A percentile compares a stretch with the other conserved stretches of the same genome.
Conservation (phyloP, 2,113 vertebrate genomes). For the Anguilla rostrata region DNA sequence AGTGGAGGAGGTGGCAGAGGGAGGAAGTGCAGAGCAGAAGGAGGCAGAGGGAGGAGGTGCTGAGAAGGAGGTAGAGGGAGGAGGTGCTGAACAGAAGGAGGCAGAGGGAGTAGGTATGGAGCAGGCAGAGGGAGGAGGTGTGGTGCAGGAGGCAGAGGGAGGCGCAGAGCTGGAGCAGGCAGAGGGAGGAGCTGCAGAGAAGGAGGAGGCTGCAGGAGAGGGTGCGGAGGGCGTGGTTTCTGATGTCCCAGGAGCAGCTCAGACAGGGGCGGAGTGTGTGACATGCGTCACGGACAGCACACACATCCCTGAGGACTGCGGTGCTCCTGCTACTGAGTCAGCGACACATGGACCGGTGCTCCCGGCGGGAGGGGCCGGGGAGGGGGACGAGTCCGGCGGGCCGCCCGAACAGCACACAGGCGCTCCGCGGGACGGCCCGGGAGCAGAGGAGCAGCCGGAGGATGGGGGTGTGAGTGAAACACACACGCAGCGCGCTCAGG, state of each 20-base stretch:
- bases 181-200: neutral
- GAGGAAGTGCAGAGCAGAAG: neutral
- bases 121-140: too few species aligned
- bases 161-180: accelerated
- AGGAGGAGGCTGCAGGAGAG: neutral
- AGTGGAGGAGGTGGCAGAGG: neutral
- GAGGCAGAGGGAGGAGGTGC: neutral
- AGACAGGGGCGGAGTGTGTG: neutral
- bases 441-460: conserved; percentile 18
- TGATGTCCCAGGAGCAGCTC: neutral
- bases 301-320: conserved; percentile 3
- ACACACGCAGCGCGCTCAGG: conserved; percentile 12
- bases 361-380: neutral
- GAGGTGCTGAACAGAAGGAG: accelerated
- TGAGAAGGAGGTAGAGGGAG: too few species aligned
- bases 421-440: conserved; percentile 15
- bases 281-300: neutral
- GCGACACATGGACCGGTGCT: neutral
- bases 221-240: neutral
- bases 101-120: neutral
- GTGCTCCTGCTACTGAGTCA: conserved; percentile 2
- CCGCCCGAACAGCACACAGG: neutral
- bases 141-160: neutral
- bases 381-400: neutral
- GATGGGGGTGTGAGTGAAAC: neutral